phyloP scores from a whole-genome alignment of 2,888 invertebrate genomes.

The Agriotes lineatus region DNA sequence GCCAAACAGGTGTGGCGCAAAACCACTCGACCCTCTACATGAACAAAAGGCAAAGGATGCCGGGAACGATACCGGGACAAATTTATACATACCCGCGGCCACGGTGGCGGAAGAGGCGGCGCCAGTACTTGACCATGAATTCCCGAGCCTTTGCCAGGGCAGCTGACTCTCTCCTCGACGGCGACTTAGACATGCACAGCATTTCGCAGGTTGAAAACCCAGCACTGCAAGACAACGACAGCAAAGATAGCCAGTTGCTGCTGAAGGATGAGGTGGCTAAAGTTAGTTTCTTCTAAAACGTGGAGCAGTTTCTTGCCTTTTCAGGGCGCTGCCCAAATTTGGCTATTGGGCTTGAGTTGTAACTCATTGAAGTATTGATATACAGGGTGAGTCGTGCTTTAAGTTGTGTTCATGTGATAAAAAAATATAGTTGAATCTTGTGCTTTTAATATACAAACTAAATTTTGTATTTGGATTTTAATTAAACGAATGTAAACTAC shows the following conservation, averaged over 20 bases:
- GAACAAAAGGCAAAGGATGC: conserved; percentile 90
- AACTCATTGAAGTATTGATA: no score
- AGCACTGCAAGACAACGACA: conserved; percentile 73
- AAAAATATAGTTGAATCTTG: no score
- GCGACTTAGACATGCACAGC: conserved; percentile 71
- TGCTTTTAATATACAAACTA: no score
- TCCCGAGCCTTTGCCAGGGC: conserved; percentile 63
- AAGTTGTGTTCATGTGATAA: background rate
- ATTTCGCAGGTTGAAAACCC: conserved; percentile 74
- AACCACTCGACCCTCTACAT: conserved; percentile 93
- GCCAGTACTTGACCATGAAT: conserved; percentile 82
- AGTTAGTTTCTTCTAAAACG: conserved; percentile 62
- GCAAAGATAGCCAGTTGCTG: conserved; percentile 85
- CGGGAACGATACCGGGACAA: conserved; percentile 89
- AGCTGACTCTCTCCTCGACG: conserved; percentile 62
- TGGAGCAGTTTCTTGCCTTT: background rate
- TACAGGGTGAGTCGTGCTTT: no score
- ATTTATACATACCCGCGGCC: conserved; percentile 92
- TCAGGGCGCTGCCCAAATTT: no score
- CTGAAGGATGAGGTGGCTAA: conserved; percentile 83
- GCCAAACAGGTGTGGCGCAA: conserved; percentile 96
- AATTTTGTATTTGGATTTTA: no score
- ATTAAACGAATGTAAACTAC: no score
- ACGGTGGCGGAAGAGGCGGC: conserved; percentile 91
- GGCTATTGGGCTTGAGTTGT: no score